phyloP scores from a whole-genome alignment of 2,113 vertebrate species.

The Aplodontia rufa region DNA sequence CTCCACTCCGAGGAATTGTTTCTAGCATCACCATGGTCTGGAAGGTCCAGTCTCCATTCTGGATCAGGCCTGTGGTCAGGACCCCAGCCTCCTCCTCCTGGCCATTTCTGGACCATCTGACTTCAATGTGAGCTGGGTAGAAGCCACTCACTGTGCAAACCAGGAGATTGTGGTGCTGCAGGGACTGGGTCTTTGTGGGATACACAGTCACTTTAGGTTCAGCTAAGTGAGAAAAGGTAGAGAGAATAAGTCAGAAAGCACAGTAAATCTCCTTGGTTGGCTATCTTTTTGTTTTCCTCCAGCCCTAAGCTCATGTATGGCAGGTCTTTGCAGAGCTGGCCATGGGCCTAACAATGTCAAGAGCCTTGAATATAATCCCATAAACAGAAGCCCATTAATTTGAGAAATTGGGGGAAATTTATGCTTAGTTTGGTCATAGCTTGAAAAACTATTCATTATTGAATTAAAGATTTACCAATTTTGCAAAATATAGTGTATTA shows the following conservation, averaged over 20 bases:
- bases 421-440: not conserved
- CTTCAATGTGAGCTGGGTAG: constrained; percentile 66
- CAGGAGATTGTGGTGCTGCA: constrained; percentile 64
- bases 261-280: accelerated
- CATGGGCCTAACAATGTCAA: too few species aligned
- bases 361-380: not conserved
- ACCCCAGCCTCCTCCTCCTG: constrained; percentile 51
- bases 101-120: constrained; percentile 51
- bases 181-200: not conserved
- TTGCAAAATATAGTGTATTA: not conserved
- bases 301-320: accelerated
- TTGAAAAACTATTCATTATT: not conserved
- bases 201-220: not conserved
- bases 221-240: not conserved
- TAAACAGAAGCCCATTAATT: accelerated
- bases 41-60: constrained; percentile 71
- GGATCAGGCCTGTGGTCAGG: constrained; percentile 65
- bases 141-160: constrained; percentile 74
- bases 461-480: not conserved
- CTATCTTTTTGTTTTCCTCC: accelerated
- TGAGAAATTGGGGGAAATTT: not conserved
- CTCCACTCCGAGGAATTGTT: constrained; percentile 19
- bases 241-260: accelerated
- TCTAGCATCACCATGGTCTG: constrained; percentile 71
- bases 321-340: not conserved